Percentiles rank a stretch among this genome's conserved stretches.
phyloP scores from a whole-genome alignment of 2,888 invertebrate genomes.

The Drosophila suboccidentalis region DNA sequence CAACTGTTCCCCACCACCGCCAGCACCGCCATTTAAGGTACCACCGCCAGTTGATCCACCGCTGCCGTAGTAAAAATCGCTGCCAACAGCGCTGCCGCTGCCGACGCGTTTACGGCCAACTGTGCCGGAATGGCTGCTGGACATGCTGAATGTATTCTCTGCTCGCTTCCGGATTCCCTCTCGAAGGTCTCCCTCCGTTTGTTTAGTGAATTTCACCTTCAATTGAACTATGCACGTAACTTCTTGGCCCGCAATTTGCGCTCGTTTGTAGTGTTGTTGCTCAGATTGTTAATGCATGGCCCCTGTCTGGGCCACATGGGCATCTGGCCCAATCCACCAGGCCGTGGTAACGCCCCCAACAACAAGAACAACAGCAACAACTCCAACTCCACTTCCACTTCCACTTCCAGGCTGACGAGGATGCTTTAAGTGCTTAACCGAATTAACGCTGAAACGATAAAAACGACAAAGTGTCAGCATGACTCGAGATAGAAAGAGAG shows the following conservation, averaged over 20 bases:
- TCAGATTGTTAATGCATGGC: conserved; percentile 43
- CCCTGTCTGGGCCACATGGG: conserved; percentile 50
- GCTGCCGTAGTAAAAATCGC: conserved; percentile 83
- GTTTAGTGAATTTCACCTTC: conserved; percentile 56
- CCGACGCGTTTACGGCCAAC: conserved; percentile 85
- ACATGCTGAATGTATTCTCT: conserved; percentile 72
- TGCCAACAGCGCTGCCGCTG: conserved; percentile 83
- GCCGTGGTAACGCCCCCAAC: neutral
- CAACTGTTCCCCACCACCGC: conserved; percentile 79
- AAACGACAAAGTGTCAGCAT: conserved; percentile 80
- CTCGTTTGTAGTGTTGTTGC: conserved; percentile 26
- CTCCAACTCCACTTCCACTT: neutral
- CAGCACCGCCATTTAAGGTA: conserved; percentile 29
- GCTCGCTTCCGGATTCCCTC: neutral
- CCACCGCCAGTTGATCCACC: conserved; percentile 51
- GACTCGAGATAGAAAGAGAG: conserved; percentile 39
- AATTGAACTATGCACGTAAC: conserved; percentile 72
- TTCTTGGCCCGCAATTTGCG: conserved; percentile 53
- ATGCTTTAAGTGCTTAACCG: conserved; percentile 78
- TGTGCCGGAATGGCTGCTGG: conserved; percentile 86
- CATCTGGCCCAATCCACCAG: conserved; percentile 16
- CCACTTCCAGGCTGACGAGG: conserved; percentile 21
- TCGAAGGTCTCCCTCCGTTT: conserved; percentile 47
- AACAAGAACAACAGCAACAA: neutral
- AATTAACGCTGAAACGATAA: conserved; percentile 81